Evolutionary conservation across 2,888 invertebrate genomes (phyloP).

Genomic region (Drosophila koepferae): DNA sequence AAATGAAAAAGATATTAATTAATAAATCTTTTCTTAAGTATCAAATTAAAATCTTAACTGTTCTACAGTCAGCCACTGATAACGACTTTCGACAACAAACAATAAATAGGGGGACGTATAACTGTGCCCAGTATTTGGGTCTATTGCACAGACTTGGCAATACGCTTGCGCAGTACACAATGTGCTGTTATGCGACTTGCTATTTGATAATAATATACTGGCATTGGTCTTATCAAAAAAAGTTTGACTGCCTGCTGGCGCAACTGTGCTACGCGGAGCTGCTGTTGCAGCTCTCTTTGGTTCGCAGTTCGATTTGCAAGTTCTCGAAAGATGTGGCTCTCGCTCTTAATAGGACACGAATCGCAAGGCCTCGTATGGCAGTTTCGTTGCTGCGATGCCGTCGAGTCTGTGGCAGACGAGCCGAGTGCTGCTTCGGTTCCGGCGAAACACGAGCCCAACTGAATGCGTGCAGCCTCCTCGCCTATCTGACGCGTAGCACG

Average conservation of each 20-base stretch:
- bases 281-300: slow-evolving; percentile 24
- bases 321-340: slow-evolving; percentile 2
- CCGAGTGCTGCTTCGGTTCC: slow-evolving; percentile 40
- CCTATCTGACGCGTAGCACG: slow-evolving; percentile 67
- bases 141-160: slow-evolving; percentile 8
- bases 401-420: slow-evolving; percentile 30
- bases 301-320: slow-evolving; percentile 33
- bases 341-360: slow-evolving; percentile 29
- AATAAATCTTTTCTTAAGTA: background rate
- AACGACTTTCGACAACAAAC: background rate
- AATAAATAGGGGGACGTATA: background rate
- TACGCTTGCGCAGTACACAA: slow-evolving; percentile 59
- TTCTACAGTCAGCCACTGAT: background rate
- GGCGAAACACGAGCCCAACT: slow-evolving; percentile 48
- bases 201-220: slow-evolving; percentile 2
- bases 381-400: slow-evolving; percentile 29
- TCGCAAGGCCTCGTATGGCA: slow-evolving; percentile 26
- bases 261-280: slow-evolving; percentile 56
- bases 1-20: too few relatives aligned
- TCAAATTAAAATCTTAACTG: background rate
- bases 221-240: slow-evolving; percentile 25
- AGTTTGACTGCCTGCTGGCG: slow-evolving; percentile 7
- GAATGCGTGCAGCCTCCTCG: slow-evolving; percentile 65
- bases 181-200: background rate
- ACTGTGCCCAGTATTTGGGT: slow-evolving; percentile 46